Conservation (phyloP, 1,140 invertebrate species). For the Nymphalis io region DNA sequence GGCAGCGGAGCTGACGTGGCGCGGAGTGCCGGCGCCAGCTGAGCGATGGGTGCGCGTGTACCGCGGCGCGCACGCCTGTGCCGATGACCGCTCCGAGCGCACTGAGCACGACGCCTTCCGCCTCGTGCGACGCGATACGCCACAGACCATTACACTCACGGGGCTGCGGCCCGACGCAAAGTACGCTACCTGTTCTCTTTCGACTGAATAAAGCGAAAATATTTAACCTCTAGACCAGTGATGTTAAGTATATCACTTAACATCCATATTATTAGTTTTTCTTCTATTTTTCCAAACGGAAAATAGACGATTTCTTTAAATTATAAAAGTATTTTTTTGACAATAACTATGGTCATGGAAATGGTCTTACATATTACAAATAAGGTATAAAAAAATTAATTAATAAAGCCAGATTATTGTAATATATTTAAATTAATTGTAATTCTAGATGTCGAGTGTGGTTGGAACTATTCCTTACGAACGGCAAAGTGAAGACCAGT, state of each 20-base stretch:
- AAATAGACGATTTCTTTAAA: too few species aligned
- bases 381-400: too few species aligned
- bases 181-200: slow-evolving; percentile 45
- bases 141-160: slow-evolving; percentile 80
- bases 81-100: slow-evolving; percentile 49
- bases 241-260: too few species aligned
- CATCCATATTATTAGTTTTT: too few species aligned
- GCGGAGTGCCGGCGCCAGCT: slow-evolving; percentile 91
- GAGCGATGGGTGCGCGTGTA: slow-evolving; percentile 96
- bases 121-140: slow-evolving; percentile 89
- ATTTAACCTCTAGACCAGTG: too few species aligned
- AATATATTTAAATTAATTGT: background rate
- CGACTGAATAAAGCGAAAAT: too few species aligned
- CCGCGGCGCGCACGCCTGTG: slow-evolving; percentile 87
- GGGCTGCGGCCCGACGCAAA: slow-evolving; percentile 88
- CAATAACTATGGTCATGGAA: too few species aligned
- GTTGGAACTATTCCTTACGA: slow-evolving; percentile 93
- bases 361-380: too few species aligned
- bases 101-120: slow-evolving; percentile 91
- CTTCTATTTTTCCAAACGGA: too few species aligned
- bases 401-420: background rate
- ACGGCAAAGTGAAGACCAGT: slow-evolving; percentile 93
- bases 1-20: slow-evolving; percentile 89
- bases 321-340: too few species aligned
- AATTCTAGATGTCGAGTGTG: slow-evolving; percentile 88